Evolutionary conservation across 64 coral and sea anemone species (phyloP), one percentile per base, ranked within the genome.

Genomic region (Montipora foliosa): DNA sequence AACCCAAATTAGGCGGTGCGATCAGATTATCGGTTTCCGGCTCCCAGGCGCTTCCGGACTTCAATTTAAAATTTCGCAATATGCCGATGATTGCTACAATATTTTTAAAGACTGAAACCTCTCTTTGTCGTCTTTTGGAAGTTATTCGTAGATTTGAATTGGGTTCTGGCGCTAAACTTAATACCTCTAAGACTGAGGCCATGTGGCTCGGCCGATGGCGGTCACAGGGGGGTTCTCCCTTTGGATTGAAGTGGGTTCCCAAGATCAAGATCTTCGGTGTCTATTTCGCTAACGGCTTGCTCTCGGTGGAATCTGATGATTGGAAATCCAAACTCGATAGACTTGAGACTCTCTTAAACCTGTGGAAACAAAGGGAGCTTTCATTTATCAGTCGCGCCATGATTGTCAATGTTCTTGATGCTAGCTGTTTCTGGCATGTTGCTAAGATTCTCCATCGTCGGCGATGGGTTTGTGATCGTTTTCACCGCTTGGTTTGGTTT

Each of bases 201-300:
- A 90, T 90, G 89, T 90, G 89, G 64, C 64, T 90, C 37, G 76
- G 89, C 0, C 0, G 64, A 1, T 90, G 75, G 88, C 14, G 77
- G 25, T 2, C 49, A 2, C 1, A 22, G 2, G 4, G 12, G 0
- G 76, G 15, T 16, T 50, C 25, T 5, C 88, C 88, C 8, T 80
- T 66, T 16, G 76, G 76, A 1, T 17, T 90, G 0, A 79, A 49
- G 6, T 80, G 76, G 76, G 88, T 90, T 50, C 8, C 0, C 0
- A 90, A 90, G 10, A 79, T 90, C 61, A 70, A 74, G 1, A 53
- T 91, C 0, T 57, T 91, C 1, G 78, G 89, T 0, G 78, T 91
- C 5, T 91, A 14, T 49, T 82, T 91, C 53, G 37, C 58, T 0
- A 79, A 90, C 25, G 22, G 51, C 14, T 4, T 74, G 14, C 4